Evolutionary conservation across 2,113 vertebrate genomes (phyloP).

Genomic region (Eonycteris spelaea): DNA sequence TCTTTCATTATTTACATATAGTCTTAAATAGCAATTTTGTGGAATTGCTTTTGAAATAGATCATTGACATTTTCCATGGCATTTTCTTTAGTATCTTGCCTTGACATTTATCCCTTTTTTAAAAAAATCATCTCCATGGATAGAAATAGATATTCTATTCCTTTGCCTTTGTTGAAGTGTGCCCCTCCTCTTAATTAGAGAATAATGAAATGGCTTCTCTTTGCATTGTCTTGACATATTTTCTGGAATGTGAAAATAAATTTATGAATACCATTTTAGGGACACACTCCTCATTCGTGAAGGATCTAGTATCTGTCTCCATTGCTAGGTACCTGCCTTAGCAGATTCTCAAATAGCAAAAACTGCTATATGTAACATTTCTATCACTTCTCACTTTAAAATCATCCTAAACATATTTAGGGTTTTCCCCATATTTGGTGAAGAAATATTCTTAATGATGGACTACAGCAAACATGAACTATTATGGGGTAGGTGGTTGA

Average conservation of each 20-base stretch:
- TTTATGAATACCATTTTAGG: slow-evolving; percentile 5
- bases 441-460: neutral
- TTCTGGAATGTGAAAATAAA: neutral
- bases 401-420: neutral
- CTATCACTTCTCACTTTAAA: neutral
- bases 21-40: neutral
- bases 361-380: neutral
- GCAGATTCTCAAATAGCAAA: slow-evolving; percentile 10
- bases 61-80: neutral
- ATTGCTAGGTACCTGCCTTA: neutral
- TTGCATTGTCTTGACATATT: neutral
- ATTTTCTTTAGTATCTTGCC: neutral
- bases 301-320: neutral
- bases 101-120: slow-evolving; percentile 4
- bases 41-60: neutral
- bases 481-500: too few relatives aligned
- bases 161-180: neutral
- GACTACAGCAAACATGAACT: neutral
- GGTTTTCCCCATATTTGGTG: neutral
- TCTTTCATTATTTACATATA: neutral
- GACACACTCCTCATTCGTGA: neutral
- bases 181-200: neutral
- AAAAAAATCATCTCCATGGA: neutral
- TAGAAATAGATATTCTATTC: neutral
- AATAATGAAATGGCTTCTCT: slow-evolving; percentile 14